Base-by-base conservation (phyloP, 2,888 invertebrate genomes). In the Ditula angustiorana region DNA sequence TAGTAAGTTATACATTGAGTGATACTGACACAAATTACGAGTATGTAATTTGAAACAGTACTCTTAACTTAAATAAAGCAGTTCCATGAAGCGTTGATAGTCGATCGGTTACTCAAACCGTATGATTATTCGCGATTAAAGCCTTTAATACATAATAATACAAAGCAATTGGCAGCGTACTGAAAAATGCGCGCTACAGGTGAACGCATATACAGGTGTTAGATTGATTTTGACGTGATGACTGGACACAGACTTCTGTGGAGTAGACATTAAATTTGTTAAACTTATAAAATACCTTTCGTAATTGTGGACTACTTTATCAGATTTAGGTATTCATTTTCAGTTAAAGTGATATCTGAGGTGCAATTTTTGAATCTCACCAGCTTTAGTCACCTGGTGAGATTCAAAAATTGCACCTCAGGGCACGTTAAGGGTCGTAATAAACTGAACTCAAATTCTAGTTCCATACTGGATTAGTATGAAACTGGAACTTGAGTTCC, bases 151-250 rank as follows among this genome's bases (percentile, higher is more conserved):
- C 23, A 23, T n/a, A n/a, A 41, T 41, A 8, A 41, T 41, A 41
- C 41, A 19, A 41, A 41, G 26, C 61, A 26, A 63, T 35, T 63
- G 53, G 28, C 13, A 35, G 26, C 23, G 52, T 26, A 21, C 13
- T 66, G 74, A 77, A 74, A 70, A 74, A 67, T 69, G 60, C 59
- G 53, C 68, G 61, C 68, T 74, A 82, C 83, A 83, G 83, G 83
- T 83, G 83, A 76, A 72, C 69, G 66, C 67, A 74, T 71, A 73
- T 44, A 64, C 64, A 64, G 64, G 64, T 64, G 64, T 26, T 41
- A 77, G 83, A 82, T 79, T 82, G 83, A 83, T 85, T 85, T 85
- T 79, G 80, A 83, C 75, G 79, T 71, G 77, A 79, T 81, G 77
- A 78, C 79, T 77, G 76, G 26, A 67, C 61, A 57, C 28, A 5